Base-by-base conservation (phyloP, 2,888 invertebrate species). In the Cheilosia urbana region DNA sequence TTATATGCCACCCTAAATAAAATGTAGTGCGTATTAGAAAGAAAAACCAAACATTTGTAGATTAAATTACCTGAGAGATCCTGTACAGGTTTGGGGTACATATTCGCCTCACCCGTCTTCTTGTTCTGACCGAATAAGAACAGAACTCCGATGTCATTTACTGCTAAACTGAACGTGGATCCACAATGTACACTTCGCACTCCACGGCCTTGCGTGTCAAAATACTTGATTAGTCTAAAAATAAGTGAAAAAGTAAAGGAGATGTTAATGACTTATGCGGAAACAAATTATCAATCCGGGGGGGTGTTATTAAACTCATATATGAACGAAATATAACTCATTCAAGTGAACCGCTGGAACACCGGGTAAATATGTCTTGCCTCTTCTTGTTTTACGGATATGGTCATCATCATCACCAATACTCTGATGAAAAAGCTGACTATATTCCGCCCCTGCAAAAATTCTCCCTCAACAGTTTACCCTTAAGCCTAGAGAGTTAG, bases 41-140 rank as follows among this genome's bases (percentile, higher is more conserved):
- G 24, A 30, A 0, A 30, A 30, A 9, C 15, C 1, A 24, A 3
- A 57, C 13, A 15, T 27, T 76, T 60, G 2, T 15, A n/a, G 34
- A 21, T 21, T 2, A 11, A 47, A 88, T 90, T 89, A 94, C 94
- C 94, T 83, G 96, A 95, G n/a, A 98, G 93, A 92, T 98, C 98
- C 89, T 97, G 97, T 3, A 98, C 96, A 0, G 97, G 97, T 90
- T 98, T 98, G 0, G 98, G 98, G 91, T 98, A 98, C 98, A 98
- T 98, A 89, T 97, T 97, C 2, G 98, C 98, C 91, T 98, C 98
- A 0, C 98, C 98, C 0, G 97, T 96, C 77, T 97, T 95, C 90
- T 98, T 98, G 0, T 96, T 97, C 91, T 97, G 97, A 0, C 98
- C 98, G 92, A 98, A 98, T 91, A 98, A 92, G 92, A 95, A 97